Percentiles rank a stretch among this genome's conserved stretches.
phyloP scores from a whole-genome alignment of 1,140 invertebrate genomes.

The Tribolium madens region DNA sequence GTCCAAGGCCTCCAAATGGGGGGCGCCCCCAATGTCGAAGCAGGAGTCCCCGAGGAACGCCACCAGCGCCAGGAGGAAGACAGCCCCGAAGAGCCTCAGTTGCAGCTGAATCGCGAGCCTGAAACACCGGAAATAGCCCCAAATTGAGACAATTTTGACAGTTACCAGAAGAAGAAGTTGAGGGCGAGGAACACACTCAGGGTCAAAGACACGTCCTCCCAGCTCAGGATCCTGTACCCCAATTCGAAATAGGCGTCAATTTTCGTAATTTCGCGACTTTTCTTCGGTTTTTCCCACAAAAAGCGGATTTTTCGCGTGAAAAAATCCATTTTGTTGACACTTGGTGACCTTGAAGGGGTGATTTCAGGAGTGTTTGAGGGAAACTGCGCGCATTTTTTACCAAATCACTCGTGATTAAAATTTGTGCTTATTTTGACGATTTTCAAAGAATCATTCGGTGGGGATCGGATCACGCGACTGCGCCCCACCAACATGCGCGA shows the following conservation, averaged over 20 bases:
- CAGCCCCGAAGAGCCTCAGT: constrained; percentile 50
- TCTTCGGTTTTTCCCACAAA: constrained; percentile 1
- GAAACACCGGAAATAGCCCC: constrained; percentile 29
- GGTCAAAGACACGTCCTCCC: constrained; percentile 51
- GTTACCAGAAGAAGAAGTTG: constrained; percentile 49
- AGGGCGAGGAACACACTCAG: constrained; percentile 47
- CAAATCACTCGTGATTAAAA: constrained; percentile 27
- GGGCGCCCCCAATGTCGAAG: constrained; percentile 38
- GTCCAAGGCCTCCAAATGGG: constrained; percentile 42
- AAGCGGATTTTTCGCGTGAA: constrained; percentile 3
- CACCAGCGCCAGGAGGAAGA: constrained; percentile 44
- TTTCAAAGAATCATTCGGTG: neutral
- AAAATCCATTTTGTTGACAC: neutral
- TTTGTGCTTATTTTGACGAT: constrained; percentile 26
- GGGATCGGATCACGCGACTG: constrained; percentile 21
- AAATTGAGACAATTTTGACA: neutral
- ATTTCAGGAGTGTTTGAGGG: neutral
- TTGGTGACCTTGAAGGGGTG: neutral
- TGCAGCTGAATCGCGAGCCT: constrained; percentile 52
- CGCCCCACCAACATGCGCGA: neutral
- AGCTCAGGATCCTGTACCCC: constrained; percentile 49
- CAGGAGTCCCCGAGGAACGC: constrained; percentile 47
- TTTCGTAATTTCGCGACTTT: constrained; percentile 45
- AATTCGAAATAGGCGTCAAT: constrained; percentile 51
- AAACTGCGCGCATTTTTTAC: constrained; percentile 29